Conservation (phyloP, 2,797 vertebrate species). For the Cryptoblepharus egeriae region DNA sequence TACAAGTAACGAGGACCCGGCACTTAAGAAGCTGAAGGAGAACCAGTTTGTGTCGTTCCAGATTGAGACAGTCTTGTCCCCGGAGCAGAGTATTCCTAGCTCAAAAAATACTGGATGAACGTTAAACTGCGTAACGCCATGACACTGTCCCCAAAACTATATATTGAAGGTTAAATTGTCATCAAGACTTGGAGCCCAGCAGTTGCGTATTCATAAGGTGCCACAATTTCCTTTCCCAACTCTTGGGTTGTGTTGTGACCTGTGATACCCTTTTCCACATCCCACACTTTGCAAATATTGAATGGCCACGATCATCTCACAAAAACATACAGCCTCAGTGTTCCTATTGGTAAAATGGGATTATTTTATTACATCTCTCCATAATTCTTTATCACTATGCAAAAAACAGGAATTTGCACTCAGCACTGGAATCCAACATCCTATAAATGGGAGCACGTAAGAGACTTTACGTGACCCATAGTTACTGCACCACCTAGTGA, state of each 20-base stretch:
- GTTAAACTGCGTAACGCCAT: accelerated
- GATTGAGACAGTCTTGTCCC: slow-evolving; percentile 81
- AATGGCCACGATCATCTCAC: neutral
- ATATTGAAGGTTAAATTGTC: neutral
- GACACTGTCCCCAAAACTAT: neutral
- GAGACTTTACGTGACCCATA: no score
- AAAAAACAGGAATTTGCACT: neutral
- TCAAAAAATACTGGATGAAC: slow-evolving; percentile 68
- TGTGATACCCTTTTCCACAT: neutral
- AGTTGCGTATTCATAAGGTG: neutral
- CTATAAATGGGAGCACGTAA: no score
- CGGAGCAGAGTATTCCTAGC: slow-evolving; percentile 70
- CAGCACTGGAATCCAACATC: neutral
- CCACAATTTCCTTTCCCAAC: no score
- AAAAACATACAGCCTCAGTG: neutral
- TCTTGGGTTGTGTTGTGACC: neutral
- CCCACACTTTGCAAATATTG: no score
- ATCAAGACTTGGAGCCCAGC: neutral
- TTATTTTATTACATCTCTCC: neutral
- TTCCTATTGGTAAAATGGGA: neutral
- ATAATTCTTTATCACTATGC: neutral
- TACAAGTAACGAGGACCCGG: slow-evolving; percentile 53
- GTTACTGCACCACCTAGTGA: no score
- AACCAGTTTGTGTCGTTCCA: slow-evolving; percentile 85
- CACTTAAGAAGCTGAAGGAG: slow-evolving; percentile 84